Evolutionary conservation across 1,140 invertebrate genomes (phyloP), one percentile per base, ranked within the genome.

Genomic region (Trichonephila clavipes): DNA sequence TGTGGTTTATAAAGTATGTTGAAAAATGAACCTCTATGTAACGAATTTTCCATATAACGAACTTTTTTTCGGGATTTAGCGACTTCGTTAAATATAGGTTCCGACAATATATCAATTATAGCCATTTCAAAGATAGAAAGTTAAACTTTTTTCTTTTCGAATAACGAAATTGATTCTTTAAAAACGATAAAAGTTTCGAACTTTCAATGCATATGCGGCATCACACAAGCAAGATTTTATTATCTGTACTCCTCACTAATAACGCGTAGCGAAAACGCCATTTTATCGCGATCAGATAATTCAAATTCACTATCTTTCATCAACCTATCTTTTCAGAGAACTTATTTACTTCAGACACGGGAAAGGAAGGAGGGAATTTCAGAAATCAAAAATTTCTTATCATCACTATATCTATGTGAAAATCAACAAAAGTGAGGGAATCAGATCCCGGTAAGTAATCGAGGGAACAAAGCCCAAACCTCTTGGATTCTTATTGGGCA

Each of bases 351-450:
- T 28, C 66, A 21, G 2, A 6, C 10, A 51, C 10, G 51, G 51
- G 10, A 51, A 51, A 51, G 66, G 24, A 28, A 28, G 66, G 66
- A 8, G 24, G 3, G 28, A 77, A 77, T 77, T 77, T 51, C 51
- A 77, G 72, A 77, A 77, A 77, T 77, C 72, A 77, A 77, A 77
- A 77, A 34, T 77, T 34, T 34, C 72, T 77, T 40, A 77, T 77
- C 72, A 77, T 34, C 72, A 8, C 34, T 40, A 77, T 77, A 28
- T 40, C 16, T 18, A 18, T 12, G 18, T 7, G 18, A 28, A 77
- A 77, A 77, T 77, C 72, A 77, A 77, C 72, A 77, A 51, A 51
- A 51, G 51, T 51, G 72, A 24, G n/a, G 66, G 66, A 51, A 51
- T 51, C 28, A 77, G 28, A 77, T 77, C 72, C 18, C 72, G 72